These are phyloP conservation scores for Thunnus maccoyii DNA, from an alignment of 2,113 vertebrate genomes.

Conservation along the genomic window DNA sequence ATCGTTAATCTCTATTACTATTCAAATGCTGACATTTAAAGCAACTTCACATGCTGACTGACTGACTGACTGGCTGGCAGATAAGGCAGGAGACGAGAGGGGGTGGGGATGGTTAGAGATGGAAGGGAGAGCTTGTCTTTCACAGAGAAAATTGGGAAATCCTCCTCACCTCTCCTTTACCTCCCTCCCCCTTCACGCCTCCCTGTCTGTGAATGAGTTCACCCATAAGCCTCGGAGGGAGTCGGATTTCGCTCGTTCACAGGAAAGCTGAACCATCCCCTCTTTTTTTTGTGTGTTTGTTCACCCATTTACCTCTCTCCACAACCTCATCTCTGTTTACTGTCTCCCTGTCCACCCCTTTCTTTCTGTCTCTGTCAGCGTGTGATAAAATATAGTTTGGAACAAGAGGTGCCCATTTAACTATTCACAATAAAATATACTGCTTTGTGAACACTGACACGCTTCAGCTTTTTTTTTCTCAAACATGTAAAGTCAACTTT, in stretches of 20 bases:
- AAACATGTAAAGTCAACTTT: conserved; percentile 25
- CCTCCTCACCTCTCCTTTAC: conserved; percentile 55
- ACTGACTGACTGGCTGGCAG: conserved; percentile 42
- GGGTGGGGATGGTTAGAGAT: conserved; percentile 10
- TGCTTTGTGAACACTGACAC: conserved; percentile 21
- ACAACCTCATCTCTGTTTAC: conserved; percentile 63
- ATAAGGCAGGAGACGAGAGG: conserved; percentile 55
- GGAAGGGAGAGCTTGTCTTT: conserved; percentile 29
- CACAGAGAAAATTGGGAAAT: conserved; percentile 56
- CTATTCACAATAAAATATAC: conserved; percentile 33
- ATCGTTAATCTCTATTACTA: conserved; percentile 78
- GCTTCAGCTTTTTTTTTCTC: conserved; percentile 10
- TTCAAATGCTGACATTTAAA: conserved; percentile 84
- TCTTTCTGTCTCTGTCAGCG: conserved; percentile 23
- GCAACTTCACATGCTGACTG: conserved; percentile 70
- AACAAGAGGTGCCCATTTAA: conserved; percentile 42
- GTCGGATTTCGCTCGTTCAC: conserved; percentile 70
- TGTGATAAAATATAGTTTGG: conserved; percentile 23
- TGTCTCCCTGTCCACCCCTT: conserved; percentile 45
- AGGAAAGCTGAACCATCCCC: conserved; percentile 62
- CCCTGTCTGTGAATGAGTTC: conserved; percentile 65
- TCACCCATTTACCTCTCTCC: conserved; percentile 54
- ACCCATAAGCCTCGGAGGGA: conserved; percentile 57
- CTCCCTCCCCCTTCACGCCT: conserved; percentile 18
- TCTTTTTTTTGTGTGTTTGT: conserved; percentile 55